Evolutionary conservation across 2,888 invertebrate species (phyloP), one percentile per base, ranked within the genome.

Genomic region (Machimus atricapillus): DNA sequence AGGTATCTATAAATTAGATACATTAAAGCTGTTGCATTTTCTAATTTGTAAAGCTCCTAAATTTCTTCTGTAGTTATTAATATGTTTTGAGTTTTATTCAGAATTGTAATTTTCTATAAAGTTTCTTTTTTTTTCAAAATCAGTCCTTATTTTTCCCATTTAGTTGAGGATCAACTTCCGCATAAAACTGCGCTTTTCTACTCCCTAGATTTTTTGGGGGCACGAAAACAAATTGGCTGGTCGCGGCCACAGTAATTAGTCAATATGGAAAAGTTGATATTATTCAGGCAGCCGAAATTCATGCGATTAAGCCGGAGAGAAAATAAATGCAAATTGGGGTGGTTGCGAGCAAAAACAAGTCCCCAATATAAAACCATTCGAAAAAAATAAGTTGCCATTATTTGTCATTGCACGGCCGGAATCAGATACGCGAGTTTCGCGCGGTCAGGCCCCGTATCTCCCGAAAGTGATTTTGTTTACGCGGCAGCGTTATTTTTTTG

Each of bases 251-350:
- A 34, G 58, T 58, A 82, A 58, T 82, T 82, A 37, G 52, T 58
- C 58, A 82, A 27, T 82, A 82, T 37, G 58, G 52, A 66, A 82
- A 82, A 58, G 34, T 66, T 82, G 27, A 27, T 82, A n/a, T 37
- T 66, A 82, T 82, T 82, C 82, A 82, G n/a, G n/a, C 58, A 23
- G 23, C 9, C 40, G 37, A 34, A 82, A 82, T 66, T 82, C 58
- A 82, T 82, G n/a, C 82, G 58, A 82, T 58, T 82, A 82, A 82
- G 58, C 52, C 19, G 6, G 82, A 52, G 27, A 9, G 37, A 23
- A 82, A 82, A 82, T 82, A 82, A 82, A 82, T 82, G 82, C 82
- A 82, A 82, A 82, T 82, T 82, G 37, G 40, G 81, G 46, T 19
- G 31, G 56, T 19, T 31, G 9, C 9, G 27, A 56, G n/a, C 23